Base-by-base conservation (phyloP, 2,888 invertebrate species). In the Eupithecia subumbrata region DNA sequence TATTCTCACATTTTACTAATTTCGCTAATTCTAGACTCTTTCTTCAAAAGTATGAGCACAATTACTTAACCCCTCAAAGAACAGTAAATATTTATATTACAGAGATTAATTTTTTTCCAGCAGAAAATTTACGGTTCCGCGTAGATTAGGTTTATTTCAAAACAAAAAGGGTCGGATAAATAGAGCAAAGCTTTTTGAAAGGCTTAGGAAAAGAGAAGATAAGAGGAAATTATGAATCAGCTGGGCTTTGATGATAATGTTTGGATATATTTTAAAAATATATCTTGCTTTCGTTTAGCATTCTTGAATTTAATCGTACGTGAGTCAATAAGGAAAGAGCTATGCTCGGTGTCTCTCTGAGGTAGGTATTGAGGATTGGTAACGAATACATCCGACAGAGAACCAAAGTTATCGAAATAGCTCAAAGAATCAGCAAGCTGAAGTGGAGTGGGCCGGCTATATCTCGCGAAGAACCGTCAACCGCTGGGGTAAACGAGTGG, bases 131-230 rank as follows among this genome's bases (percentile, higher is more conserved):
- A 68, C 43, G 68, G 68, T 68, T 43, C 43, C 43, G 68, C 25
- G n/a, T 40, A 22, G 68, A 68, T 68, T 68, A 68, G 22, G 40
- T 67, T 67, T 67, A 40, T 68, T 68, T 11, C 25, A 68, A 43
- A 68, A 68, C 43, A 68, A 68, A 68, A 68, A 68, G 68, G 68
- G 68, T 68, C 25, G 43, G 68, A 43, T 68, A 45, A 68, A 45
- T 45, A 40, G 43, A 67, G 68, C 43, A 14, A 43, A 68, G 68
- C 43, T 68, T 43, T 43, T 45, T 43, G 5, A 45, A 43, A 67
- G 66, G 40, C 66, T 22, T 40, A 67, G 40, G 40, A 18, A 67
- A 66, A n/a, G 40, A 37, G 16, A n/a, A 37, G 18, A 34, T 66
- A n/a, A 3, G 37, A 37, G 40, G 40, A 66, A 37, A 37, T 37